Evolutionary conservation across 2,888 invertebrate species (phyloP).

Genomic region (Xanthorhoe spadicearia): DNA sequence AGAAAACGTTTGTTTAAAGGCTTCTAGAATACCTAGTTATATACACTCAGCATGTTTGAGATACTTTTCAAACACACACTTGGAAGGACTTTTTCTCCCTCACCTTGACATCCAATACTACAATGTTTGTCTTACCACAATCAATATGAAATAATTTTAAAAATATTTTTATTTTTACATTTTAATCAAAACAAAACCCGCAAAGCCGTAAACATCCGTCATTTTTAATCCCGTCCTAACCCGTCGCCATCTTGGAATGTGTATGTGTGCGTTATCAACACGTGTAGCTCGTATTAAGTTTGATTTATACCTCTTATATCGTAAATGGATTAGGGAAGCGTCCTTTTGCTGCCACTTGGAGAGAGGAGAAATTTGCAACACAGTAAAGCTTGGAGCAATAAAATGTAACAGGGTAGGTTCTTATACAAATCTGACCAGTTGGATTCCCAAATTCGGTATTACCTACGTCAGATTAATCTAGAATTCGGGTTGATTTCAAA

Average conservation of each 20-base stretch:
- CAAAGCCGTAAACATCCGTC: constrained; percentile 58
- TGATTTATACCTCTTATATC: constrained; percentile 84
- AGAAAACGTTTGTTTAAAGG: too few species aligned
- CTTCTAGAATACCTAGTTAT: too few species aligned
- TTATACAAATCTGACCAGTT: not conserved
- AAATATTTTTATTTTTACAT: not conserved
- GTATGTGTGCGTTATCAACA: constrained; percentile 72
- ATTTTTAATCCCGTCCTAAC: constrained; percentile 61
- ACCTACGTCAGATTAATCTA: too few species aligned
- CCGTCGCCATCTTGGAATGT: constrained; percentile 54
- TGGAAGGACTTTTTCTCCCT: too few species aligned
- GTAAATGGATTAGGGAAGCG: constrained; percentile 83
- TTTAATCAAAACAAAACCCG: constrained; percentile 23
- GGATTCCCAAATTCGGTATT: too few species aligned
- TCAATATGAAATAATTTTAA: not conserved
- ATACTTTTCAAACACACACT: too few species aligned
- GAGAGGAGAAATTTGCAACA: constrained; percentile 29
- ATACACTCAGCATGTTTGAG: too few species aligned
- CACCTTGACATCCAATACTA: too few species aligned
- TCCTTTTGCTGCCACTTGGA: constrained; percentile 51
- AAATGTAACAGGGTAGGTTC: not conserved
- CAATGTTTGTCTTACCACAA: too few species aligned
- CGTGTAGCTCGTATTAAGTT: constrained; percentile 83
- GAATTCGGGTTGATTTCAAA: too few species aligned
- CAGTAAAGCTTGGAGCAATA: not conserved